Evolutionary conservation across 1,140 invertebrate genomes (phyloP), one percentile per base, ranked within the genome.

Genomic region (Antheraea pernyi): DNA sequence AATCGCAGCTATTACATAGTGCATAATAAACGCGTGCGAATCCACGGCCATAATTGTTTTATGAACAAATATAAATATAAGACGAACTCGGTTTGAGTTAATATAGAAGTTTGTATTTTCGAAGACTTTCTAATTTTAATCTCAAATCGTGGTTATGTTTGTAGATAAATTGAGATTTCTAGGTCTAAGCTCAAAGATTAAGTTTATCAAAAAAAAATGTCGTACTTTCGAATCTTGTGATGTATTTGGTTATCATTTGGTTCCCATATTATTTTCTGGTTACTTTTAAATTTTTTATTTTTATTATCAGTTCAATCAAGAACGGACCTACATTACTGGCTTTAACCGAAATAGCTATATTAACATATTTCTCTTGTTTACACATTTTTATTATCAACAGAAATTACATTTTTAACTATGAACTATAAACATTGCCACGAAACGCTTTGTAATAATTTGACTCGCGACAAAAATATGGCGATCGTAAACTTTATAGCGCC

Each of bases 401-500:
- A 53, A 53, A 53, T 53, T 16, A 13, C 46, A 13, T 53, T 9
- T 53, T 53, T 53, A 53, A 53, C 46, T 53, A 53, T 53, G 1
- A 53, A 53, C 46, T 53, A 53, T 53, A 53, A 53, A 53, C 10
- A 53, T 30, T 61, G 10, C 60, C 60, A 61, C 9, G 19, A 61
- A 61, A 61, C 9, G 19, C 19, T 10, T 61, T 22, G 16, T 19
- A 61, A 61, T 53, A 61, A 61, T 61, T 30, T 36, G 36, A 61
- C 19, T 61, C 60, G 36, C 60, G 19, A 61, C 36, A 61, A 16
- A 53, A 53, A 53, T 53, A 53, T 53, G 42, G 39, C 19, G 16
- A 18, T 42, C 39, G 48, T 65, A 65, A 65, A 65, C 19, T 65
- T 65, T 65, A 65, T 65, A 16, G 19, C 64, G 13, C 64, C 46